Evolutionary conservation across 2,113 vertebrate species (phyloP).

Genomic region (Xiphophorus couchianus): DNA sequence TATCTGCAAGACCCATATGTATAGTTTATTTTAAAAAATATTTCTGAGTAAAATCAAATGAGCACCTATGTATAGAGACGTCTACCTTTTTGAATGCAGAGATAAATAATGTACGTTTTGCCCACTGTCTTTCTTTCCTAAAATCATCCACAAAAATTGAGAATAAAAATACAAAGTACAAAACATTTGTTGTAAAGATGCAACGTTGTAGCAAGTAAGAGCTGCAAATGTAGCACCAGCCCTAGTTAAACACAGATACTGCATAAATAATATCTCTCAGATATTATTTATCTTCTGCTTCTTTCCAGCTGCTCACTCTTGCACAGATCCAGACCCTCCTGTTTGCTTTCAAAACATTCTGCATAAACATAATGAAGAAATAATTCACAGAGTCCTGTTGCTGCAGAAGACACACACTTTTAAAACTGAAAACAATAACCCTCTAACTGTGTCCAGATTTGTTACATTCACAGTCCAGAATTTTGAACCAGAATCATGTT

Average conservation of each 20-base stretch:
- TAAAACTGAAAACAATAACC: conserved; percentile 19
- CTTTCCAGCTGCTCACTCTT: conserved; percentile 1
- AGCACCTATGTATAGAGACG: too few relatives aligned
- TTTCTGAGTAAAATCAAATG: too few relatives aligned
- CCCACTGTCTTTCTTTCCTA: background rate
- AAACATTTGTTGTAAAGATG: background rate
- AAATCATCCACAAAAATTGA: background rate
- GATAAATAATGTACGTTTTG: too few relatives aligned
- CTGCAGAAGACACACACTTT: conserved; percentile 3
- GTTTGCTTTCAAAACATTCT: conserved; percentile 15
- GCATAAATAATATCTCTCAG: background rate
- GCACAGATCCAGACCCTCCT: background rate
- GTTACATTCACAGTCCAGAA: conserved; percentile 30
- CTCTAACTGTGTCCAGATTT: conserved; percentile 28
- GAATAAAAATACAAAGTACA: background rate
- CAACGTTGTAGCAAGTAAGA: background rate
- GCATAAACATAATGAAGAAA: conserved; percentile 19
- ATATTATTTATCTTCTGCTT: conserved; percentile 25
- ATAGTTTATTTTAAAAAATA: too few relatives aligned
- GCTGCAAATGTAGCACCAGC: background rate
- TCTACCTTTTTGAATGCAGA: too few relatives aligned
- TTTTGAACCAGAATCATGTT: conserved; percentile 36
- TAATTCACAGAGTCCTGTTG: conserved; percentile 15
- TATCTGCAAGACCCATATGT: too few relatives aligned
- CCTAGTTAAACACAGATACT: background rate